Evolutionary conservation across 2,888 invertebrate genomes (phyloP).

Genomic region (Pantelozetes paolii): DNA sequence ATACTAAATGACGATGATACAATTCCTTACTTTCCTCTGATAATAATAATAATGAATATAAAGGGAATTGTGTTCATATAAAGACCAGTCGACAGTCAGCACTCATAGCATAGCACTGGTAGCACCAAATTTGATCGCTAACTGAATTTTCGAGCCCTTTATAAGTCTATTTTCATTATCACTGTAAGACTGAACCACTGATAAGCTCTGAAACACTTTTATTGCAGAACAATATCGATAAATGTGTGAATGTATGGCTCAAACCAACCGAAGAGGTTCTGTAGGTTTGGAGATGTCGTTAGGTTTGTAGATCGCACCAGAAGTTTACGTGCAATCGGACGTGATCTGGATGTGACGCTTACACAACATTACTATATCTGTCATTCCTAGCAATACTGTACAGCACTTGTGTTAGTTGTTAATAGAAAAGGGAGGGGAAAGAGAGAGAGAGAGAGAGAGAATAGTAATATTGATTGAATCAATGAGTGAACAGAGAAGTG

Average conservation of each 20-base stretch:
- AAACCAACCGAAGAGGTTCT: not conserved
- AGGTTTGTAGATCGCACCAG: no score
- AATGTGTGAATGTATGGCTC: conserved; percentile 3
- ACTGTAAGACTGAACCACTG: conserved; percentile 30
- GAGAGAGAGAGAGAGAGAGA: not conserved
- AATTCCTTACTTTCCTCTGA: not conserved
- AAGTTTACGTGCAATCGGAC: not conserved
- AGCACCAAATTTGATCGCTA: conserved; percentile 2
- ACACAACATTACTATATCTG: not conserved
- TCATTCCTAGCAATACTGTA: not conserved
- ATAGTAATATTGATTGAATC: conserved; percentile 11
- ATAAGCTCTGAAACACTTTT: conserved; percentile 26
- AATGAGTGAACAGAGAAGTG: not conserved
- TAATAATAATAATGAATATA: not conserved
- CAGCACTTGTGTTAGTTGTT: no score
- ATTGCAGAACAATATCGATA: not conserved
- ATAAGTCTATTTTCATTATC: conserved; percentile 34
- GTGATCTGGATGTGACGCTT: conserved; percentile 9
- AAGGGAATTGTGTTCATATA: not conserved
- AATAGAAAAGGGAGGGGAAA: not conserved
- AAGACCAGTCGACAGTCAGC: not conserved
- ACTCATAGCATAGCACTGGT: not conserved
- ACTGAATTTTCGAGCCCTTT: conserved; percentile 4
- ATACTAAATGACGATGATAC: conserved; percentile 26
- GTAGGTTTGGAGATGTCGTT: not conserved